Percentiles rank a stretch among this genome's conserved stretches.
Conservation (phyloP, 2,797 vertebrate species). For the Pseudomugil tenellus region DNA sequence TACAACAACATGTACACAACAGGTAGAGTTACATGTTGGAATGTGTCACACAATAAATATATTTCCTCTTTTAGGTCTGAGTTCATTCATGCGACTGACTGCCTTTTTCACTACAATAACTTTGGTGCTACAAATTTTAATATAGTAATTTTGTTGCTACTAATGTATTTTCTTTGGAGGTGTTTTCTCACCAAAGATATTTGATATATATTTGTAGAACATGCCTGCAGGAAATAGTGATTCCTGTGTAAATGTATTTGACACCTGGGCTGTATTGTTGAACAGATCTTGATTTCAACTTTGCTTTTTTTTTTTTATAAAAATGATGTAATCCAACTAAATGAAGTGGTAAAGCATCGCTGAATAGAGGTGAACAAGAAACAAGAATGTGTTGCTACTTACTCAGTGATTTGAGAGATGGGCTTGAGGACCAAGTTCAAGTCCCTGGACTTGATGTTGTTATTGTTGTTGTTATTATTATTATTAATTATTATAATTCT, state of each 20-base stretch:
- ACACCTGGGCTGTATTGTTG: slow-evolving; percentile 45
- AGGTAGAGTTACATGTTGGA: neutral
- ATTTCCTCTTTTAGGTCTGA: neutral
- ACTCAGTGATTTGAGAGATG: too few relatives aligned
- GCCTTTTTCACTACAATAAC: neutral
- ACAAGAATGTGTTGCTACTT: too few relatives aligned
- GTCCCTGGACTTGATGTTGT: neutral
- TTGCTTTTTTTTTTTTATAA: slow-evolving; percentile 4
- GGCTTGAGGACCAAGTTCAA: neutral
- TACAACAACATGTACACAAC: neutral
- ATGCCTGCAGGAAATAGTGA: slow-evolving; percentile 28
- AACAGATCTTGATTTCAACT: slow-evolving; percentile 27
- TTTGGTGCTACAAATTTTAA: neutral
- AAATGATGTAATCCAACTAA: slow-evolving; percentile 31
- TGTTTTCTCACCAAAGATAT: slow-evolving; percentile 22
- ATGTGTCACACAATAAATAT: neutral
- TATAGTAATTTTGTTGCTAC: neutral
- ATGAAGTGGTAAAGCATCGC: slow-evolving; percentile 8
- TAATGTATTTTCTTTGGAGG: slow-evolving; percentile 1
- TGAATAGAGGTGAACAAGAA: too few relatives aligned
- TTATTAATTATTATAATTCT: too few relatives aligned
- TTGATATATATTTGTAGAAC: slow-evolving; percentile 6
- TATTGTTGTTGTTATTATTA: too few relatives aligned
- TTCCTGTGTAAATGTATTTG: slow-evolving; percentile 11
- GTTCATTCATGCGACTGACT: neutral